These are phyloP conservation scores for Jacana jacana DNA, from an alignment of 2,113 vertebrate genomes.

Conservation along the genomic window DNA sequence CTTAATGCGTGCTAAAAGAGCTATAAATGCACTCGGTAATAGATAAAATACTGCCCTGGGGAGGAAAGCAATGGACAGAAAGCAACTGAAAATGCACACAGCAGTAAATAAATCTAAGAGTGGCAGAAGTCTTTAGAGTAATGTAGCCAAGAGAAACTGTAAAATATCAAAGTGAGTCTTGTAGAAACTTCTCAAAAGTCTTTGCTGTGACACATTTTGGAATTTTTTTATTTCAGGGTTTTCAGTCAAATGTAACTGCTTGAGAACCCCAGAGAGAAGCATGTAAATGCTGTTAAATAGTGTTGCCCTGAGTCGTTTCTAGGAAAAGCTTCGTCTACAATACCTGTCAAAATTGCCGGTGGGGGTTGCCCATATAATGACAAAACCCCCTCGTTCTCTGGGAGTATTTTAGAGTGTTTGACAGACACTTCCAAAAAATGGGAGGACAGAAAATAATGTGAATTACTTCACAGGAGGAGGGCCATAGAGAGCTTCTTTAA, in stretches of 20 bases:
- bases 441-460: not conserved
- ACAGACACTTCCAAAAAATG: conserved; percentile 7
- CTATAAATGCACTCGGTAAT: not conserved
- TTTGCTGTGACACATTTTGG: not conserved
- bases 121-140: not conserved
- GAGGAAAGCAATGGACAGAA: not conserved
- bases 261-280: not conserved
- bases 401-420: not conserved
- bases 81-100: not conserved
- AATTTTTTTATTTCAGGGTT: not conserved
- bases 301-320: not conserved
- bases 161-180: not conserved
- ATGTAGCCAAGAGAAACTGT: not conserved
- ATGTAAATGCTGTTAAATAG: not conserved
- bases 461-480: not conserved
- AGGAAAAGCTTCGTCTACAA: not conserved
- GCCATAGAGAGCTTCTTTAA: not conserved
- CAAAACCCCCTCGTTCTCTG: not conserved
- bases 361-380: not conserved
- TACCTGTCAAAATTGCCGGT: not conserved
- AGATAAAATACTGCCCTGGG: not conserved
- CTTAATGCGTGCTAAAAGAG: not conserved
- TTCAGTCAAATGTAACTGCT: not conserved
- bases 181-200: not conserved
- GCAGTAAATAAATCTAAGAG: not conserved